Conservation (phyloP, 2,797 vertebrate genomes). For the Acipenser transmontanus region DNA sequence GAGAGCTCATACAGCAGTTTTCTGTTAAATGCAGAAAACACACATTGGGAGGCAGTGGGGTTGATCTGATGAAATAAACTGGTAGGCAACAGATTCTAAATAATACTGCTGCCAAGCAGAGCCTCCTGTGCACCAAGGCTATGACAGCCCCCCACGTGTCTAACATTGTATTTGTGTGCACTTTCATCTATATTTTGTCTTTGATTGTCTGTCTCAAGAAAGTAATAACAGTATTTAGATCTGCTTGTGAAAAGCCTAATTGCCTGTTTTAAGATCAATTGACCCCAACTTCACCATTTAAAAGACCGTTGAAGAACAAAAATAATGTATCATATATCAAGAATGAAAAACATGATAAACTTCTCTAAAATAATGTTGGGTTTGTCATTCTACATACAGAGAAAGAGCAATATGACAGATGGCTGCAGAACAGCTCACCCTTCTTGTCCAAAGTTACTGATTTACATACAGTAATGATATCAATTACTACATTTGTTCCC, state of each 20-base stretch:
- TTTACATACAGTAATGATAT: not conserved
- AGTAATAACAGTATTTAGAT: not conserved
- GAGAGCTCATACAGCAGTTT: constrained; percentile 71
- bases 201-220: not conserved
- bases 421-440: too few species aligned
- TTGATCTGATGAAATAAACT: not conserved
- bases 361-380: not conserved
- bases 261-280: not conserved
- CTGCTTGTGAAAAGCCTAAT: not conserved
- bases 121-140: too few species aligned
- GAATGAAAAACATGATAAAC: not conserved
- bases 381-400: not conserved
- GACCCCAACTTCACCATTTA: not conserved
- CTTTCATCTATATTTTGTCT: not conserved
- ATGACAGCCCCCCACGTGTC: too few species aligned
- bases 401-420: not conserved
- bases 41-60: not conserved
- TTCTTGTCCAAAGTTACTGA: not conserved
- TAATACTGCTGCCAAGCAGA: not conserved
- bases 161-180: too few species aligned
- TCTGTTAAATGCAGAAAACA: constrained; percentile 41
- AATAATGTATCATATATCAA: not conserved
- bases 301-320: not conserved
- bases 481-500: not conserved
- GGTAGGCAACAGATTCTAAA: not conserved